These are phyloP conservation scores for Parasteatoda lunata DNA, from an alignment of 2,888 invertebrate genomes.

Conservation along the genomic window DNA sequence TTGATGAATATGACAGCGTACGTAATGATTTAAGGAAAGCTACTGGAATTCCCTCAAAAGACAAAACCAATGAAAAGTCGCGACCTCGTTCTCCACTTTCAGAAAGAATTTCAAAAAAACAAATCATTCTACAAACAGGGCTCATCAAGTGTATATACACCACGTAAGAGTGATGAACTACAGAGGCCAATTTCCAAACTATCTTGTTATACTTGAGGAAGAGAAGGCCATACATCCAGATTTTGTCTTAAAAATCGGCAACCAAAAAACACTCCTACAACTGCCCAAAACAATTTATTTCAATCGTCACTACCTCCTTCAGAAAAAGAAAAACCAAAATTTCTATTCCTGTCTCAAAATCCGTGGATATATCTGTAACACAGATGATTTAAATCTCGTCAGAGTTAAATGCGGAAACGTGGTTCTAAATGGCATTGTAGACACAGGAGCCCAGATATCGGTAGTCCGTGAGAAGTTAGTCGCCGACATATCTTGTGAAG, in stretches of 20 bases:
- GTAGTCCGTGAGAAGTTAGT: neutral
- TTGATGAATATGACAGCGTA: conserved; percentile 16
- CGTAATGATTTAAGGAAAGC: neutral
- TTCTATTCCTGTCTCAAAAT: neutral
- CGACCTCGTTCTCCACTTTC: neutral
- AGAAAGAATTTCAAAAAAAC: neutral
- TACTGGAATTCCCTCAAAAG: neutral
- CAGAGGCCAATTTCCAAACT: conserved; percentile 5
- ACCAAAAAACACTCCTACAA: neutral
- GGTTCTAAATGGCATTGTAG: neutral
- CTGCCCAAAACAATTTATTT: neutral
- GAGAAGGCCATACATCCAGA: neutral
- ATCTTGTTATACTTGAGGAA: neutral
- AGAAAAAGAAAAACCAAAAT: conserved; percentile 1
- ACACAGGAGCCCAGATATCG: neutral
- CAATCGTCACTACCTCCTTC: neutral
- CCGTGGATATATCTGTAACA: neutral
- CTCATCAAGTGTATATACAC: neutral
- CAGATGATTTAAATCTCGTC: neutral
- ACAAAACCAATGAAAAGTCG: conserved; percentile 4
- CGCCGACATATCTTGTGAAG: neutral
- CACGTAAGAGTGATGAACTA: conserved; percentile 2
- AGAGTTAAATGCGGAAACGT: conserved; percentile 14
- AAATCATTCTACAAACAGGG: conserved; percentile 1
- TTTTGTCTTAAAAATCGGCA: neutral